Conservation (phyloP, 2,888 invertebrate genomes). For the Dynastes hyllus region DNA sequence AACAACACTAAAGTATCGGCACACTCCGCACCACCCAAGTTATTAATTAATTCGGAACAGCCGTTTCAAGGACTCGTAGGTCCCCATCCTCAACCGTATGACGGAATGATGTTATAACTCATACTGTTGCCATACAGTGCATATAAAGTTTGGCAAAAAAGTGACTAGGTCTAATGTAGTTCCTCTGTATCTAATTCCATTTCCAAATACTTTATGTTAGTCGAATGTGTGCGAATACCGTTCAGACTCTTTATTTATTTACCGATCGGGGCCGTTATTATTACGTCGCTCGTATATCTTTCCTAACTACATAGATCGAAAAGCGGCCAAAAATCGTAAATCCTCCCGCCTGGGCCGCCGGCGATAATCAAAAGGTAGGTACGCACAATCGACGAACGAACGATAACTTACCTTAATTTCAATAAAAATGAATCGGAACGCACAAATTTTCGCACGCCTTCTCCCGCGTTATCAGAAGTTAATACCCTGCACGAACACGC, state of each 20-base stretch:
- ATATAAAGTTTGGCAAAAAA: too few relatives aligned
- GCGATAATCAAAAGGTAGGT: slow-evolving; percentile 31
- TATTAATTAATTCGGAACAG: too few relatives aligned
- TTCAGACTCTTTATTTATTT: not conserved
- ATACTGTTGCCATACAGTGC: too few relatives aligned
- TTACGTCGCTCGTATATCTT: slow-evolving; percentile 18
- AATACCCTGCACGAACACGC: not conserved
- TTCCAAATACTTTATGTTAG: too few relatives aligned
- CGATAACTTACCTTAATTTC: slow-evolving; percentile 47
- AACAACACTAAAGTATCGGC: too few relatives aligned
- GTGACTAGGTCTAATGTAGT: too few relatives aligned
- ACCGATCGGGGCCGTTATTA: not conserved
- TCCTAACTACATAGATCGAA: not conserved
- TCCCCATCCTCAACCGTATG: too few relatives aligned
- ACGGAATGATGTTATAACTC: too few relatives aligned
- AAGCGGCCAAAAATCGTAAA: slow-evolving; percentile 9
- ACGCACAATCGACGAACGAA: slow-evolving; percentile 7
- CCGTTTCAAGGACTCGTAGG: too few relatives aligned
- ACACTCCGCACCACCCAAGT: too few relatives aligned
- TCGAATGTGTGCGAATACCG: not conserved
- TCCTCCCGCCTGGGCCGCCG: not conserved
- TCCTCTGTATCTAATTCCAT: too few relatives aligned
- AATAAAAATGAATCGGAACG: slow-evolving; percentile 47
- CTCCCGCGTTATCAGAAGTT: slow-evolving; percentile 23
- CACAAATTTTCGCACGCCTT: slow-evolving; percentile 41